Conservation (phyloP, 2,113 vertebrate genomes). For the Pleuronectes platessa region DNA sequence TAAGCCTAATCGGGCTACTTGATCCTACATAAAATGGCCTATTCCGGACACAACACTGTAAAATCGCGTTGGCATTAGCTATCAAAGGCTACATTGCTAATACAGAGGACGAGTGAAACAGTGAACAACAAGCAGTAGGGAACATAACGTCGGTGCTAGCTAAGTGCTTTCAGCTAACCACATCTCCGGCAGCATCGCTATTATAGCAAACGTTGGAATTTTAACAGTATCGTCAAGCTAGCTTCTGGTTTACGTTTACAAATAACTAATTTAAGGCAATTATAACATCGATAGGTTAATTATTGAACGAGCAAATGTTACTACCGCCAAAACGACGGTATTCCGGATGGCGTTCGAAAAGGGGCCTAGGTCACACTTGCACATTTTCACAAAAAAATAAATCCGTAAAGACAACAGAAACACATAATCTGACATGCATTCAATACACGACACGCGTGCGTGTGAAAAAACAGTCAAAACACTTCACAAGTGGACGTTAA, state of each 20-base stretch:
- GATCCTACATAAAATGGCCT: too few species aligned
- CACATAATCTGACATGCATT: rapidly evolving
- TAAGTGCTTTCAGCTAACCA: conserved; percentile 18
- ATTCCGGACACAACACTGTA: neutral
- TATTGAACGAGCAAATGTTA: neutral
- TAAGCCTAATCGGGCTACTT: neutral
- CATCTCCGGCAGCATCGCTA: neutral
- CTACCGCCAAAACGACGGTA: conserved; percentile 50
- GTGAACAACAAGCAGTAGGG: neutral
- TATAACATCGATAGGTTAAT: rapidly evolving
- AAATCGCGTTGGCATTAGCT: neutral
- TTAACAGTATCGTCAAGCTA: neutral
- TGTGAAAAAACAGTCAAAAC: conserved; percentile 1
- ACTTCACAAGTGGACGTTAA: conserved; percentile 5
- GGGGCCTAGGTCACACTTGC: conserved; percentile 46
- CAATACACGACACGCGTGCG: neutral
- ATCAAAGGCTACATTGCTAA: neutral
- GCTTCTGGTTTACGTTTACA: neutral
- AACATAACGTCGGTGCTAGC: conserved; percentile 10
- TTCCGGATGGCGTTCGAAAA: conserved; percentile 32
- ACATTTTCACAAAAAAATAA: conserved; percentile 25
- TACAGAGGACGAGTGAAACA: rapidly evolving
- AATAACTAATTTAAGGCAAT: neutral
- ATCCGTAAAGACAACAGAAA: neutral
- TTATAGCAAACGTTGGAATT: neutral